These are phyloP conservation scores for Odontocolon sp. DNA, from an alignment of 2,888 invertebrate species.

Conservation along the genomic window DNA sequence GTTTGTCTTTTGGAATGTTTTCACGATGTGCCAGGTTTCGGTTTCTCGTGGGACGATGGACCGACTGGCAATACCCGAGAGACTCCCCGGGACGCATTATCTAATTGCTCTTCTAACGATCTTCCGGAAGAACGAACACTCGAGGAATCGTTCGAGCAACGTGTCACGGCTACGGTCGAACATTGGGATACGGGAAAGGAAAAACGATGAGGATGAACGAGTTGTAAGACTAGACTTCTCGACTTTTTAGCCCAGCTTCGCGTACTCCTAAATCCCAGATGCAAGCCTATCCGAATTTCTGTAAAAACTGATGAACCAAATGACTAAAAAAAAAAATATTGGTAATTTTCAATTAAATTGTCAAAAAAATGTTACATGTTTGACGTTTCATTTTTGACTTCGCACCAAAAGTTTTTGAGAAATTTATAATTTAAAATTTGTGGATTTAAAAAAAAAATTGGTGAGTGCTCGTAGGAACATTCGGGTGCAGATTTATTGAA, in stretches of 20 bases:
- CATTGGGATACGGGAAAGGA: background rate
- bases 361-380: too few species aligned
- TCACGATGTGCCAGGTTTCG: slow-evolving; percentile 24
- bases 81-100: slow-evolving; percentile 69
- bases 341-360: too few species aligned
- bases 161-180: slow-evolving; percentile 14
- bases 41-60: slow-evolving; percentile 59
- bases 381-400: too few species aligned
- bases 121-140: slow-evolving; percentile 60
- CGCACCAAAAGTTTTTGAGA: too few species aligned
- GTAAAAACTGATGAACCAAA: background rate
- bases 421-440: too few species aligned
- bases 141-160: slow-evolving; percentile 47
- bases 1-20: slow-evolving; percentile 32
- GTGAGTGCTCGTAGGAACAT: background rate
- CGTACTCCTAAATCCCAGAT: too few species aligned
- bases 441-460: background rate
- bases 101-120: slow-evolving; percentile 71
- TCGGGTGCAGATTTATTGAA: slow-evolving; percentile 43
- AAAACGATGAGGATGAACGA: slow-evolving; percentile 27
- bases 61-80: background rate
- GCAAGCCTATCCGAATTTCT: too few species aligned
- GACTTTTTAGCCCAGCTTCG: background rate
- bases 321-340: background rate
- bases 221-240: background rate